These are phyloP conservation scores for Todiramphus chloris DNA, from an alignment of 2,113 vertebrate genomes.

Conservation along the genomic window DNA sequence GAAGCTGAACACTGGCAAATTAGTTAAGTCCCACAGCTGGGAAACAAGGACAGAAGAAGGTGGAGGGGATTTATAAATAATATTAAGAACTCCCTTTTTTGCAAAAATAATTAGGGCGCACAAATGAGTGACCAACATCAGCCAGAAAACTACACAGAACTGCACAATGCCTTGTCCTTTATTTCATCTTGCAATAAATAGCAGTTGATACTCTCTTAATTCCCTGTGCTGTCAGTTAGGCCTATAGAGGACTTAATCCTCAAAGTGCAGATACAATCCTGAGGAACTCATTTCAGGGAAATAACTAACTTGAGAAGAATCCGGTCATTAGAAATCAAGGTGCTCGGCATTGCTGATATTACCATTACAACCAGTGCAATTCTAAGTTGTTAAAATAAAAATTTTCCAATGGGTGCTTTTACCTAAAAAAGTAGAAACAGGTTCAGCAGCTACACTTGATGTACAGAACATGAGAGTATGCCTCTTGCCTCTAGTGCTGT, in stretches of 20 bases:
- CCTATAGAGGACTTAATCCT: not conserved
- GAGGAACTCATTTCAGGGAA: not conserved
- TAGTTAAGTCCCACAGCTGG: not conserved
- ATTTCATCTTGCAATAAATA: not conserved
- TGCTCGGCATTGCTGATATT: not conserved
- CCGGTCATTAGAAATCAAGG: not conserved
- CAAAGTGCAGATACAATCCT: not conserved
- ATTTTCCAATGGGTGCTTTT: not conserved
- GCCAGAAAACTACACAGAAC: not conserved
- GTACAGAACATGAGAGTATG: rapidly evolving
- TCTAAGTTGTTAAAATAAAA: not conserved
- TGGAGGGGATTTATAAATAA: not conserved
- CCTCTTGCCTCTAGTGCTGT: not conserved
- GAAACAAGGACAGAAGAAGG: not conserved
- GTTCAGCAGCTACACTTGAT: not conserved
- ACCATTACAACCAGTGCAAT: not conserved
- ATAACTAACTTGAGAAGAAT: not conserved
- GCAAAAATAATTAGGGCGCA: slow-evolving; percentile 15
- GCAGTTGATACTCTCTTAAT: not conserved
- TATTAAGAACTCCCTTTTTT: not conserved
- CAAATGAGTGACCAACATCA: not conserved
- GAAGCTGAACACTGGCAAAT: not conserved
- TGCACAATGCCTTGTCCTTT: not conserved
- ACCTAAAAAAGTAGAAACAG: not conserved
- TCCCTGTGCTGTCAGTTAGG: not conserved